Base-by-base conservation (phyloP, 2,888 invertebrate species). In the Agriopis marginaria region DNA sequence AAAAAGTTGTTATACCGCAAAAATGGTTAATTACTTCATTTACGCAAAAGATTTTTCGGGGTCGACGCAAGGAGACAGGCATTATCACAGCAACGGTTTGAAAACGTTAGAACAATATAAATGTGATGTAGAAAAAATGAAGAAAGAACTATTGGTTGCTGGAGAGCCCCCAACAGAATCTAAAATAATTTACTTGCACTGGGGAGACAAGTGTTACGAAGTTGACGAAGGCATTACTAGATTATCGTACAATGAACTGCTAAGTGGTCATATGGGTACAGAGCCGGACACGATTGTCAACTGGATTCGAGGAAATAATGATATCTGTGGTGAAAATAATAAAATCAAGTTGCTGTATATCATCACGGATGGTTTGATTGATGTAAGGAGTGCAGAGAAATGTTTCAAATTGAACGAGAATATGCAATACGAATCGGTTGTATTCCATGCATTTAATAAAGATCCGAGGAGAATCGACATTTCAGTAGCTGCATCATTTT, bases 141-240 rank as follows among this genome's bases (percentile, higher is more conserved):
- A 78, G 70, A 58, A 56, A 17, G 71, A 78, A 69, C 53, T 68
- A 62, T 42, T 55, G 60, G n/a, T 14, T 49, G 68, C 69, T 40
- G 71, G 51, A 45, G 71, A 75, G 10, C 60, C 69, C 9, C 44
- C 59, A 42, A 73, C 68, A 65, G 71, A 78, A 70, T 78, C 74
- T 0, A 76, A 75, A 76, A 75, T 78, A 12, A 50, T 84, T 68
- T 83, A 82, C 60, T 77, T 84, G 56, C 82, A 84, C 64, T 84
- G 84, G 82, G 79, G 81, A 5, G 3, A 73, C 53, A 7, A 12
- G 6, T 82, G 82, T 69, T 62, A 17, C 3, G 76, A 82, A 70
- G 80, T 82, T 3, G 69, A 77, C 55, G 83, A 82, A 76, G 40
- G 76, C 0, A 14, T 14, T 0, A 49, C 49, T 14, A 49, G 14